Conservation (phyloP, 2,888 invertebrate genomes). For the Pammene aurita region DNA sequence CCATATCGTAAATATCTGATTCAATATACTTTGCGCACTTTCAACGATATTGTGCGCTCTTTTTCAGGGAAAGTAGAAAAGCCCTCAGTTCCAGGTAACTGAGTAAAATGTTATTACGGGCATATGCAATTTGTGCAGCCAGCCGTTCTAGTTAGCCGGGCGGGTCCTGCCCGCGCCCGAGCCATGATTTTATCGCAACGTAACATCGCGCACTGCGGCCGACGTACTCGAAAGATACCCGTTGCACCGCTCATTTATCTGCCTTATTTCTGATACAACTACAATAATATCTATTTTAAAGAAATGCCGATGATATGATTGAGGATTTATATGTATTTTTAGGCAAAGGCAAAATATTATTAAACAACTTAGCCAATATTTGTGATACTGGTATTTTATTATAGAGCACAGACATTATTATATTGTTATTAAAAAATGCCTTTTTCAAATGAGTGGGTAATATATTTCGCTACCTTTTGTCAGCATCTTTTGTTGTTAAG, state of each 20-base stretch:
- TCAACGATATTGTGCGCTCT: neutral
- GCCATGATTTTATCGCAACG: constrained; percentile 24
- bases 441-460: neutral
- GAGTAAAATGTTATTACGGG: constrained; percentile 39
- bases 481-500: neutral
- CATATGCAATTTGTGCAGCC: constrained; percentile 39
- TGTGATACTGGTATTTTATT: too few relatives aligned
- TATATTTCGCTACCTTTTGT: neutral
- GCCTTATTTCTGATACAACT: neutral
- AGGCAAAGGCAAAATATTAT: too few relatives aligned
- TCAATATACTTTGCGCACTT: neutral
- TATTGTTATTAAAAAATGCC: too few relatives aligned
- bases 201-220: constrained; percentile 15
- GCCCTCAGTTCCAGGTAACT: constrained; percentile 28
- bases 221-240: constrained; percentile 17
- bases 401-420: too few relatives aligned
- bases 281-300: neutral
- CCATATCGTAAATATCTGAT: neutral
- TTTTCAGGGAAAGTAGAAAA: constrained; percentile 17
- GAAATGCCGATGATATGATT: too few relatives aligned
- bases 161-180: constrained; percentile 2
- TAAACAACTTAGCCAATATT: too few relatives aligned
- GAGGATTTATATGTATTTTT: too few relatives aligned
- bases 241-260: constrained; percentile 1
- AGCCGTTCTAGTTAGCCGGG: constrained; percentile 22